Percentiles rank a stretch among this genome's conserved stretches.
phyloP scores from a whole-genome alignment of 2,113 vertebrate species.

The Potamarius usumacintae region DNA sequence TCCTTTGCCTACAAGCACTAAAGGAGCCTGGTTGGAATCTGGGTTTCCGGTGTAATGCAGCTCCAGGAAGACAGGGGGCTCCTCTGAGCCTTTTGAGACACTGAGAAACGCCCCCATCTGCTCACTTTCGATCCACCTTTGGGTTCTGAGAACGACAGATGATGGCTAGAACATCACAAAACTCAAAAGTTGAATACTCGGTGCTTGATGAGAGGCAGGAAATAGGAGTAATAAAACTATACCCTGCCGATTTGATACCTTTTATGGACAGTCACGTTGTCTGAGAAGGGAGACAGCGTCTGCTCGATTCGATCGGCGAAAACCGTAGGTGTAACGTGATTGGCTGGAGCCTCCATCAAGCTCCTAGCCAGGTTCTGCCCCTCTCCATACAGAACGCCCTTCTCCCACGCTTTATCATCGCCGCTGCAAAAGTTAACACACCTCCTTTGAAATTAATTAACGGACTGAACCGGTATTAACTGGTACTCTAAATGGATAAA shows the following conservation, averaged over 20 bases:
- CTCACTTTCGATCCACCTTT: constrained; percentile 88
- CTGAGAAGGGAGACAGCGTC: constrained; percentile 72
- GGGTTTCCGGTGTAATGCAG: constrained; percentile 84
- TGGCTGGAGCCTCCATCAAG: constrained; percentile 94
- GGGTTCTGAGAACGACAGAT: constrained; percentile 66
- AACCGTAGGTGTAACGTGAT: constrained; percentile 85
- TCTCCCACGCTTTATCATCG: constrained; percentile 81
- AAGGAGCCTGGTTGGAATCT: constrained; percentile 69
- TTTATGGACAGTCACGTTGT: constrained; percentile 78
- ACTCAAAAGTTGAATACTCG: neutral
- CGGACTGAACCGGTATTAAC: neutral
- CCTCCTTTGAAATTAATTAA: neutral
- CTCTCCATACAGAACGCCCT: constrained; percentile 83
- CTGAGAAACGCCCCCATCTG: constrained; percentile 94
- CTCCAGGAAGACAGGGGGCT: constrained; percentile 93
- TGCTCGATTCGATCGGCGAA: constrained; percentile 86
- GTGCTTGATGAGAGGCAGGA: neutral
- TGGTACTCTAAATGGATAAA: neutral
- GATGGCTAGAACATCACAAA: neutral
- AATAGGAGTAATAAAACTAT: too few relatives aligned
- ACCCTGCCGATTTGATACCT: constrained; percentile 71
- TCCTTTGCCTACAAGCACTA: constrained; percentile 94
- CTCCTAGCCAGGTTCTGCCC: constrained; percentile 92
- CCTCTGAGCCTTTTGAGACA: constrained; percentile 90
- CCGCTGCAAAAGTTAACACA: constrained; percentile 66